These are phyloP conservation scores for Hofmannophila pseudospretella DNA, from an alignment of 2,888 invertebrate species.

Conservation along the genomic window DNA sequence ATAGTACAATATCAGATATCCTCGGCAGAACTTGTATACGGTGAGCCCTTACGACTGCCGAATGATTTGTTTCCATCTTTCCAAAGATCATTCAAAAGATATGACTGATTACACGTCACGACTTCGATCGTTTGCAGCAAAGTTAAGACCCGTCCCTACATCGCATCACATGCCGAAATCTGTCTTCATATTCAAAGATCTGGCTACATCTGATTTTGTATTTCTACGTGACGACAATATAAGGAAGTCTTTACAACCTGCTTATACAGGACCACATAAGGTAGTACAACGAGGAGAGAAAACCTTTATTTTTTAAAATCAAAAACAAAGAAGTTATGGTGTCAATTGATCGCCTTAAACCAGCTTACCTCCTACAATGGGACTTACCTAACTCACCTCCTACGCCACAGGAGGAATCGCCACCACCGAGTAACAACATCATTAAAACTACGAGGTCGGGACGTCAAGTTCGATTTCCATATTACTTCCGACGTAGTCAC, in stretches of 20 bases:
- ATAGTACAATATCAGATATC: too few species aligned
- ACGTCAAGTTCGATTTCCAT: background rate
- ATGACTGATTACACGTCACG: constrained; percentile 12
- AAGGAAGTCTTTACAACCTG: constrained; percentile 3
- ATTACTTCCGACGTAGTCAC: background rate
- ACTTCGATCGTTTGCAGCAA: constrained; percentile 4
- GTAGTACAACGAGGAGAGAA: constrained; percentile 11
- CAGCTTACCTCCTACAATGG: constrained; percentile 15
- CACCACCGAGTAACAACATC: background rate
- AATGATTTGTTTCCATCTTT: too few species aligned
- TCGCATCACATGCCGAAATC: constrained; percentile 8
- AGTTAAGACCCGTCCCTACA: constrained; percentile 9
- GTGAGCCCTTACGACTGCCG: too few species aligned
- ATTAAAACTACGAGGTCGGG: background rate
- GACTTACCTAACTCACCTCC: background rate
- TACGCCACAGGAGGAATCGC: too few species aligned
- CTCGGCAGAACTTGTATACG: too few species aligned
- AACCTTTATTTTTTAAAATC: constrained; percentile 9
- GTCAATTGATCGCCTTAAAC: constrained; percentile 20
- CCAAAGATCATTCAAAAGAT: too few species aligned
- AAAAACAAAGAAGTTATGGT: constrained; percentile 12
- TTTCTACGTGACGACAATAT: constrained; percentile 16
- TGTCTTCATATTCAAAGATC: constrained; percentile 16
- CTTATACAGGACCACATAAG: constrained; percentile 15
- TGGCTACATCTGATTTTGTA: constrained; percentile 14